phyloP scores from a whole-genome alignment of 2,797 vertebrate genomes.

The Catostomus latipinnis region DNA sequence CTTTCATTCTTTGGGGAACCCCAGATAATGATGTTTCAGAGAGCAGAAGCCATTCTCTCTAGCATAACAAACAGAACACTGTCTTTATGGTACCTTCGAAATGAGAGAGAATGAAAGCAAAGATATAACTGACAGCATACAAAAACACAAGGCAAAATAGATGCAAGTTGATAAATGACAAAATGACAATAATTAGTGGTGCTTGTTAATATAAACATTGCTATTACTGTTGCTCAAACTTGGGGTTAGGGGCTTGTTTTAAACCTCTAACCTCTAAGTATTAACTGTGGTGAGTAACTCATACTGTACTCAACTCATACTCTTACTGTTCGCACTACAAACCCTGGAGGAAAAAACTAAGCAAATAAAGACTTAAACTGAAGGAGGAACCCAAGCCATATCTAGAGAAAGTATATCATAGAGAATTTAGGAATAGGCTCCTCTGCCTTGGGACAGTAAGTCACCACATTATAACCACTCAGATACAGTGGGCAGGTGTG shows the following conservation, averaged over 20 bases:
- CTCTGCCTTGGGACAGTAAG: too few relatives aligned
- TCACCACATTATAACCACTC: too few relatives aligned
- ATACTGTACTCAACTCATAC: too few relatives aligned
- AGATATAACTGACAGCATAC: constrained; percentile 23
- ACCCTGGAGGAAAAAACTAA: background rate
- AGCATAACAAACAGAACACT: constrained; percentile 78
- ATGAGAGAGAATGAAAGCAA: constrained; percentile 28
- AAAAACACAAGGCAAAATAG: constrained; percentile 24
- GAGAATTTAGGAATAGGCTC: too few relatives aligned
- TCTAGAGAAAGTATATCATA: background rate
- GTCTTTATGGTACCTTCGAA: constrained; percentile 79
- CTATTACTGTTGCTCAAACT: constrained; percentile 3
- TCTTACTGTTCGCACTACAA: too few relatives aligned
- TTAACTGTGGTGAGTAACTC: background rate
- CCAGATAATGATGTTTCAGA: constrained; percentile 60
- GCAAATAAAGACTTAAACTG: background rate
- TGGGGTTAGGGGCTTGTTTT: background rate
- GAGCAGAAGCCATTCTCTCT: constrained; percentile 62
- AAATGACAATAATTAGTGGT: constrained; percentile 34
- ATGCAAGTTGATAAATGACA: constrained; percentile 35
- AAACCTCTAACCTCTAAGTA: constrained; percentile 3
- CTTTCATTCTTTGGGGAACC: constrained; percentile 23
- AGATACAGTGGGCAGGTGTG: too few relatives aligned
- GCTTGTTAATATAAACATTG: constrained; percentile 24
- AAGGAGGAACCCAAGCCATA: background rate